phyloP scores from a whole-genome alignment of 2,888 invertebrate species.

The Psylliodes chrysocephalus region DNA sequence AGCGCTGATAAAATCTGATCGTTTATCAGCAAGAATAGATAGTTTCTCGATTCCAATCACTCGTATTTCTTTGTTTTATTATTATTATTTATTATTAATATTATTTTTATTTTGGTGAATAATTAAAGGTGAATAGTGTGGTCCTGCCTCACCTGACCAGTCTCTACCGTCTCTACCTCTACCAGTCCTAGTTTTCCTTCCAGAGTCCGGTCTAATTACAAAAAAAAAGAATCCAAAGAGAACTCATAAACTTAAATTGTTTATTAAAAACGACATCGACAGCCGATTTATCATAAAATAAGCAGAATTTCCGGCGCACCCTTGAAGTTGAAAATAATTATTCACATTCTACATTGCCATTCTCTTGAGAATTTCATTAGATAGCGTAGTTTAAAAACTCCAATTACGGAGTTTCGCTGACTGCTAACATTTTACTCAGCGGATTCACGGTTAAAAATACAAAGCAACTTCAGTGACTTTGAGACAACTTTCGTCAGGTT shows the following conservation, averaged over 20 bases:
- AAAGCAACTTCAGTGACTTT: constrained; percentile 21
- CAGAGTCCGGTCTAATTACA: too few species aligned
- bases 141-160: too few species aligned
- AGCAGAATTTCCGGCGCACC: constrained; percentile 11
- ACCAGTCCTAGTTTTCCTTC: too few species aligned
- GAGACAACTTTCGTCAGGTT: constrained; percentile 19
- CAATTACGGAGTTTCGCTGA: constrained; percentile 31
- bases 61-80: too few species aligned
- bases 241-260: neutral
- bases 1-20: too few species aligned
- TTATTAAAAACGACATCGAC: constrained; percentile 9
- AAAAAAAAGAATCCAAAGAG: too few species aligned
- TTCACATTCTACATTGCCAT: constrained; percentile 22
- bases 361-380: constrained; percentile 30
- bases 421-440: constrained; percentile 26
- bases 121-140: too few species aligned
- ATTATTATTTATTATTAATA: too few species aligned
- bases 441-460: constrained; percentile 26
- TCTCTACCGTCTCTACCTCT: too few species aligned
- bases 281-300: constrained; percentile 16
- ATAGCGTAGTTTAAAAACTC: constrained; percentile 26
- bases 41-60: too few species aligned
- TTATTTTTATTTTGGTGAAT: too few species aligned
- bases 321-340: constrained; percentile 24
- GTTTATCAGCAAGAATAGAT: too few species aligned